These are phyloP conservation scores for Pachycephala philippinensis DNA, from an alignment of 2,113 vertebrate genomes.

Conservation along the genomic window DNA sequence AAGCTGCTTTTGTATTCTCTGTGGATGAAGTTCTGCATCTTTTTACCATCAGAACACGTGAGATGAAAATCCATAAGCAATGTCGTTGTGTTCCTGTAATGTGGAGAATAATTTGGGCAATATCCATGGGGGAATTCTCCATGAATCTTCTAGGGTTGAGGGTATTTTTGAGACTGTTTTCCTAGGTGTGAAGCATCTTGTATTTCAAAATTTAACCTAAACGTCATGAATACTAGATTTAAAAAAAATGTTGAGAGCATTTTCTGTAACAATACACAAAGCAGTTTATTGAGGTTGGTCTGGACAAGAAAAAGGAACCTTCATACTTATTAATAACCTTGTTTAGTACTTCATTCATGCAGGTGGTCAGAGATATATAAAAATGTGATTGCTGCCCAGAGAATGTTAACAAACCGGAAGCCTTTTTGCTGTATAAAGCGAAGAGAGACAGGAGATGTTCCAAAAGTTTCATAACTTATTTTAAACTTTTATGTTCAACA, in stretches of 20 bases:
- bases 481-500: slow-evolving; percentile 27
- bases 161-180: neutral
- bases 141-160: neutral
- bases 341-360: slow-evolving; percentile 12
- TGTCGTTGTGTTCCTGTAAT: neutral
- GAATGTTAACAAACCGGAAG: neutral
- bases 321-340: neutral
- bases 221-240: neutral
- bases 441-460: neutral
- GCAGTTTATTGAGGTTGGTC: neutral
- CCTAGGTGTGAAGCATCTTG: neutral
- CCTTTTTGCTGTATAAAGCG: neutral
- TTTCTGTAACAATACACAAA: neutral
- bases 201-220: neutral
- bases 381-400: neutral
- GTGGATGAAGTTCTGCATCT: neutral
- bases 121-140: neutral
- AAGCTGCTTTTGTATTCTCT: slow-evolving; percentile 10
- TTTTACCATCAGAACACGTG: neutral
- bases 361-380: neutral
- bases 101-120: neutral
- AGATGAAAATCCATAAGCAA: neutral
- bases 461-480: neutral
- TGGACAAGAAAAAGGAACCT: neutral
- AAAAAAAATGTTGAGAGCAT: neutral